Percentiles rank a stretch among this genome's conserved stretches.
phyloP scores from a whole-genome alignment of 2,888 invertebrate genomes.

The Meloe dianella region DNA sequence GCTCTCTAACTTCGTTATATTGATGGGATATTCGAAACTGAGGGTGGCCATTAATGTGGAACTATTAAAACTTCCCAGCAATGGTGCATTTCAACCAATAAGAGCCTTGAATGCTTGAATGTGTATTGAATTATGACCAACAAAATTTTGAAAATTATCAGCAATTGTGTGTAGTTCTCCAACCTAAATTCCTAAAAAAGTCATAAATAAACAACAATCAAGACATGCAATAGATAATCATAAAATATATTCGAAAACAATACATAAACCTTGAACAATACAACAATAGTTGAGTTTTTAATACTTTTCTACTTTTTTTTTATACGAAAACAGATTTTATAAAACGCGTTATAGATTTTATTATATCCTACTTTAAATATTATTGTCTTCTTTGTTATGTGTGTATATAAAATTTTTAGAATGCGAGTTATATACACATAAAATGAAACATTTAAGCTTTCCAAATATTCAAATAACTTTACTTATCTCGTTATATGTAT shows the following conservation, averaged over 20 bases:
- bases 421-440: background rate
- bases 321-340: background rate
- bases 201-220: background rate
- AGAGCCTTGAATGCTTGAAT: no score
- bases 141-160: background rate
- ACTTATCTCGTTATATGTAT: background rate
- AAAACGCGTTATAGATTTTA: background rate
- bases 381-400: background rate
- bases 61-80: no score
- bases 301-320: background rate
- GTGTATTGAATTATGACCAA: no score
- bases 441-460: background rate
- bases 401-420: background rate
- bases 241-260: slow-evolving; percentile 2
- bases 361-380: background rate
- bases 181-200: background rate
- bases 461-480: background rate
- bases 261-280: background rate
- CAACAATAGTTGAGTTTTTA: slow-evolving; percentile 4
- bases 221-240: background rate
- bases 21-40: background rate
- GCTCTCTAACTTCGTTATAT: background rate
- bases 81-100: background rate
- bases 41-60: no score
- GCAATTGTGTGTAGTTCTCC: no score